Percentiles rank a stretch among this genome's conserved stretches.
Conservation (phyloP, 92 coral and sea anemone genomes). For the Heliopora coerulea region DNA sequence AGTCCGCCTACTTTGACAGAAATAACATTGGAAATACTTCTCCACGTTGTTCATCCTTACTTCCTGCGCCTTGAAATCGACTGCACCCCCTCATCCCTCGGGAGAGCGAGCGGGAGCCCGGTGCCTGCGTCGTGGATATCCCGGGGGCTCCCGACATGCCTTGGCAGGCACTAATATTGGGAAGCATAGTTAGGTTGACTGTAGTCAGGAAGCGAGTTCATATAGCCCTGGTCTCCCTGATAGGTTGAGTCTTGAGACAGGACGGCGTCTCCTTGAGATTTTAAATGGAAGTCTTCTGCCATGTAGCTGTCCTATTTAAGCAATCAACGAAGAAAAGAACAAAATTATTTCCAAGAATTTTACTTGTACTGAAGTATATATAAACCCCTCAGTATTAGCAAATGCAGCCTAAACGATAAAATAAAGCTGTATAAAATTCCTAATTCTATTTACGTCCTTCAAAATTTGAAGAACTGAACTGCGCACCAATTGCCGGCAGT, state of each 20-base stretch:
- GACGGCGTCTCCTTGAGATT: conserved; percentile 99
- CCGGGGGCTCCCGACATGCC: conserved; percentile 39
- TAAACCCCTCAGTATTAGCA: too few species aligned
- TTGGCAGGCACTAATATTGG: conserved; percentile 71
- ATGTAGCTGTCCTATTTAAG: conserved; percentile 83
- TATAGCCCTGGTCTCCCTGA: conserved; percentile 98
- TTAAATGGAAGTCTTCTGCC: conserved; percentile 98
- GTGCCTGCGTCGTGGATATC: background rate
- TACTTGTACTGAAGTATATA: too few species aligned
- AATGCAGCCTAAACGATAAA: too few species aligned
- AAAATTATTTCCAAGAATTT: background rate
- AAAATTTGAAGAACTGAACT: too few species aligned
- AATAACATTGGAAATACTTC: background rate
- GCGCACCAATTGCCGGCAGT: too few species aligned
- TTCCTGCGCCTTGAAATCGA: background rate
- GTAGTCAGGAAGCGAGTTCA: conserved; percentile 99
- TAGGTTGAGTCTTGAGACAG: conserved; percentile 98
- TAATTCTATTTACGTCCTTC: too few species aligned
- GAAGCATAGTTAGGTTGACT: conserved; percentile 99
- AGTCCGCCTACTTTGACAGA: background rate
- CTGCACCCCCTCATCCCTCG: conserved; percentile 29
- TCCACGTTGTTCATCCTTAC: conserved; percentile 2
- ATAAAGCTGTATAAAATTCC: too few species aligned
- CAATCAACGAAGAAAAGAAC: background rate
- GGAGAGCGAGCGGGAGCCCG: conserved; percentile 35